These are phyloP conservation scores for Tinea trinotella DNA, from an alignment of 2,888 invertebrate species.

Conservation along the genomic window DNA sequence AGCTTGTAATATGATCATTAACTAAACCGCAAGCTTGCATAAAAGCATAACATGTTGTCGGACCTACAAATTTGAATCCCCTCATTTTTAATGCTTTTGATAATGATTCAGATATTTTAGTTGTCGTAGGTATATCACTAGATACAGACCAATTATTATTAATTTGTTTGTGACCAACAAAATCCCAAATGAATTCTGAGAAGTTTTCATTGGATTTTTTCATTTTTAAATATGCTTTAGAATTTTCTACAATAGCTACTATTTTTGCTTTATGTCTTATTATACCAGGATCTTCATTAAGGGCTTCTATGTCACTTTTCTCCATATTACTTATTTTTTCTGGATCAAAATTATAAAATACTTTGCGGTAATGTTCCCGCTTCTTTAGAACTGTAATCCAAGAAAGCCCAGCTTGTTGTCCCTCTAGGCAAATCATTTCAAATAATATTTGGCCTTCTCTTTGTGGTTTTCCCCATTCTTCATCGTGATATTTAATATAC, in stretches of 20 bases:
- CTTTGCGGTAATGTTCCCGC: conserved; percentile 41
- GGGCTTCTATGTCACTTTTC: conserved; percentile 31
- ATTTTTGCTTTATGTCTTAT: conserved; percentile 53
- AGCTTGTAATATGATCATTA: conserved; percentile 46
- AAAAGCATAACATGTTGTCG: conserved; percentile 57
- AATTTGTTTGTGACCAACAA: conserved; percentile 43
- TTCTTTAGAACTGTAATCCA: conserved; percentile 59
- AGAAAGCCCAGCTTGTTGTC: conserved; percentile 59
- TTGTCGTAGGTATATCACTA: conserved; percentile 43
- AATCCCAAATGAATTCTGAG: conserved; percentile 49
- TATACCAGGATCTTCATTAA: conserved; percentile 34
- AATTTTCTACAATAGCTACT: conserved; percentile 48
- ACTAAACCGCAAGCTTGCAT: conserved; percentile 64
- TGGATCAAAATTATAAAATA: conserved; percentile 46
- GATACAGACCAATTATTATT: conserved; percentile 39
- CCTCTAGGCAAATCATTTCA: conserved; percentile 60
- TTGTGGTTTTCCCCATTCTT: conserved; percentile 56
- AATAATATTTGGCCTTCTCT: conserved; percentile 40
- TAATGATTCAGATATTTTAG: conserved; percentile 34
- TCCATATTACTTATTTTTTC: conserved; percentile 35
- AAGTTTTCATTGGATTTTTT: conserved; percentile 42
- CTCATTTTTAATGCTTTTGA: conserved; percentile 46
- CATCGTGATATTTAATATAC: conserved; percentile 54
- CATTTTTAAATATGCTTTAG: conserved; percentile 46
- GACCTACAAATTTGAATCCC: conserved; percentile 53